These are phyloP conservation scores for Teinopalpus imperialis DNA, from an alignment of 2,888 invertebrate genomes.

Conservation along the genomic window DNA sequence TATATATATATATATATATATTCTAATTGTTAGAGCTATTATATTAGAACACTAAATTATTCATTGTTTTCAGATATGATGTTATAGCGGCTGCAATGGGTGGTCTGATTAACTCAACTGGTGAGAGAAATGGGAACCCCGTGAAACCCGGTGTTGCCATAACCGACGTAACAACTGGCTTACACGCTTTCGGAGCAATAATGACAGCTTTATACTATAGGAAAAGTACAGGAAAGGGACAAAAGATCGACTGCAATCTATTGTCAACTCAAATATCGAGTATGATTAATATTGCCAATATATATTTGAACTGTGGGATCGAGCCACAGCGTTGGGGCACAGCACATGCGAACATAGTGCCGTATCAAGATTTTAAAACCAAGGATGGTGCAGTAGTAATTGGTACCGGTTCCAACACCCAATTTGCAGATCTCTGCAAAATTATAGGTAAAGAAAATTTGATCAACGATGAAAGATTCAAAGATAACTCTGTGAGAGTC, in stretches of 20 bases:
- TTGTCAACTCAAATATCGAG: constrained; percentile 95
- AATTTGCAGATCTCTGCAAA: constrained; percentile 88
- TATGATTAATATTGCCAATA: constrained; percentile 94
- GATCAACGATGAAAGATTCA: constrained; percentile 83
- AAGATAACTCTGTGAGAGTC: constrained; percentile 89
- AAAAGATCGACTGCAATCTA: constrained; percentile 96
- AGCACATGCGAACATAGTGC: constrained; percentile 96
- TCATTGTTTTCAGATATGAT: constrained; percentile 87
- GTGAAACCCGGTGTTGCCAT: constrained; percentile 96
- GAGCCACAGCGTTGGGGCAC: constrained; percentile 94
- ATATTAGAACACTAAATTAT: too few species aligned
- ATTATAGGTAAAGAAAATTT: constrained; percentile 83
- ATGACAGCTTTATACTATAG: constrained; percentile 93
- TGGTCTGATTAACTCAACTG: constrained; percentile 94
- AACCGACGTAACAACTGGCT: constrained; percentile 95
- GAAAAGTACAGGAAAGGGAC: constrained; percentile 89
- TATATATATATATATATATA: too few species aligned
- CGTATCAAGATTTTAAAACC: constrained; percentile 94
- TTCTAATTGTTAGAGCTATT: too few species aligned
- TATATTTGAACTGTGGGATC: constrained; percentile 92
- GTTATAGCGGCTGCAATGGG: constrained; percentile 97
- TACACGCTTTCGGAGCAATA: constrained; percentile 97
- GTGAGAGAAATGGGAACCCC: constrained; percentile 90
- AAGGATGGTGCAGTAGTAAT: constrained; percentile 92
- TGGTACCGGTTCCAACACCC: constrained; percentile 92